Evolutionary conservation across 2,113 vertebrate genomes (phyloP), one percentile per base, ranked within the genome.

Genomic region (Coptodon bakossiorum): DNA sequence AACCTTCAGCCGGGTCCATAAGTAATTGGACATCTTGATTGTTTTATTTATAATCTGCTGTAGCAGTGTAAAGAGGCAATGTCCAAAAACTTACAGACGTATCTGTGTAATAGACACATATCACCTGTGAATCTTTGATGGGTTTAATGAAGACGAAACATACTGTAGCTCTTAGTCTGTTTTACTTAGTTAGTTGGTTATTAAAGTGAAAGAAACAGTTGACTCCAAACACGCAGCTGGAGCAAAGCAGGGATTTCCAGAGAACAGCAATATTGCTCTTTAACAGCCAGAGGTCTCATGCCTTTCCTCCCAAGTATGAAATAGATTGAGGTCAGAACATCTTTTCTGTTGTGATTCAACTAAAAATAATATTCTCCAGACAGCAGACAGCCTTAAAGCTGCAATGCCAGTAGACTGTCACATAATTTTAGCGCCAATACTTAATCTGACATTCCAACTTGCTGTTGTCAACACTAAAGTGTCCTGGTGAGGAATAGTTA

Each of bases 241-340:
- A 90, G 50, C 53, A 52, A 54, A 85, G 19, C 29, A 48, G 57
- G 11, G 27, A 13, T 78, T 76, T 81, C 54, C 7, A 71, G 50
- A 82, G 34, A 85, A 29, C 31, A 85, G 40, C 24, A 82, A 61
- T 71, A 63, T 12, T 78, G 43, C 38, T 57, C 57, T 87, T 71
- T 7, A 85, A 78, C 80, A 83, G 68, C 27, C 40, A 73, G 27
- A 59, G 9, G 9, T 38, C n/a, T 40, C 31, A 4, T 3, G 6
- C 6, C 16, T 45, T 86, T 84, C 54, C 7, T 40, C 63, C 8
- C 14, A 5, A 80, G 36, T 81, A 45, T 50, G 29, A 31, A 40
- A 45, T 5, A 7, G 17, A 52, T 17, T 81, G 7, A 50, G 4
- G 71, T 50, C 19, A 59, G 57, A 13, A 50, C 56, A 82, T 80